A percentile compares a stretch with the other conserved stretches of the same genome.
Conservation (phyloP, 1,140 invertebrate genomes). For the Globodera rostochiensis region DNA sequence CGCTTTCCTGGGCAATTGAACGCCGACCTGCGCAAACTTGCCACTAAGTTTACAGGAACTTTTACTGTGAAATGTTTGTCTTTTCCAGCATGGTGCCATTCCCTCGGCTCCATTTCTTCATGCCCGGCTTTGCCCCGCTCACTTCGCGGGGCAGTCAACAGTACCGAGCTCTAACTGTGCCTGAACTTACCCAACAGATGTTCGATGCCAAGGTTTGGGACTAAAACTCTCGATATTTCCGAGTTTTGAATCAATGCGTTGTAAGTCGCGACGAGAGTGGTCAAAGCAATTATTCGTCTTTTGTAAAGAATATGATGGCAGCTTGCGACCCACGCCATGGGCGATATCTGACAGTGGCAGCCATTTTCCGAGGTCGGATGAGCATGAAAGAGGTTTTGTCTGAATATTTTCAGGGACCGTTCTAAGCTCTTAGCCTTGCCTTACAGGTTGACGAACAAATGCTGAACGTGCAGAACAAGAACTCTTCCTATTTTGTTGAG, state of each 20-base stretch:
- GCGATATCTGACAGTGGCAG: conserved; percentile 87
- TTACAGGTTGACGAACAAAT: conserved; percentile 74
- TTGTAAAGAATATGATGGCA: conserved; percentile 81
- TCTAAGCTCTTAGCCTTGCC: conserved; percentile 69
- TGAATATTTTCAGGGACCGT: conserved; percentile 90
- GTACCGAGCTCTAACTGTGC: conserved; percentile 78
- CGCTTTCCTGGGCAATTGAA: conserved; percentile 72
- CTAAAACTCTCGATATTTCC: neutral
- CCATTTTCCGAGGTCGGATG: conserved; percentile 89
- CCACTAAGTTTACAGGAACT: conserved; percentile 74
- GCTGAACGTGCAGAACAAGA: conserved; percentile 72
- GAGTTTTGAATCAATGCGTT: neutral
- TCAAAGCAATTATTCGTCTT: neutral
- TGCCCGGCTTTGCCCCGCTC: conserved; percentile 92
- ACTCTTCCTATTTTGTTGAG: conserved; percentile 72
- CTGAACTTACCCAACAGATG: conserved; percentile 86
- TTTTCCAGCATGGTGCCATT: conserved; percentile 94
- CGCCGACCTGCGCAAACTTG: conserved; percentile 81
- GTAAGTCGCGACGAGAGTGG: neutral
- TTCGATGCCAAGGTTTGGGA: conserved; percentile 70
- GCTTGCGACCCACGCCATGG: conserved; percentile 82
- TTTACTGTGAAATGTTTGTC: conserved; percentile 76
- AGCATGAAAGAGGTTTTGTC: conserved; percentile 73
- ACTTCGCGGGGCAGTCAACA: conserved; percentile 76
- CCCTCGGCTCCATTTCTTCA: conserved; percentile 92